Conservation (phyloP, 53 echinoderm and acorn worm genomes). For the Luidia sarsii region DNA sequence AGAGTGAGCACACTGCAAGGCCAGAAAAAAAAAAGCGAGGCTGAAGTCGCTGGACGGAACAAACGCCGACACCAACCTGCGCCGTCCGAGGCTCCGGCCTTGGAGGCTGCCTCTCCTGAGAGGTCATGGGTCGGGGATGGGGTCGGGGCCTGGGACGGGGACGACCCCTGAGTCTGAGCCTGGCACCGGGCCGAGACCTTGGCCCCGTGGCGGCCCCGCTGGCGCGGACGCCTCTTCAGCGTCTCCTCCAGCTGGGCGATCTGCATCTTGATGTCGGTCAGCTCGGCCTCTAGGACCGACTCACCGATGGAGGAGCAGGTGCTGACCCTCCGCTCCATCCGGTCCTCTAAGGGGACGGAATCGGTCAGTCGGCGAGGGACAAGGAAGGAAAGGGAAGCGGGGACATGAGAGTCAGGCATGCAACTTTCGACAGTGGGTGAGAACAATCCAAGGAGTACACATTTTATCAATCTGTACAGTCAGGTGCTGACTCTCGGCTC, state of each 20-base stretch:
- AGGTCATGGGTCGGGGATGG: too few species aligned
- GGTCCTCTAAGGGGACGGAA: constrained; percentile 24
- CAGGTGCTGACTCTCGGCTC: constrained; percentile 74
- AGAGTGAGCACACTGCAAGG: too few species aligned
- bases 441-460: too few species aligned
- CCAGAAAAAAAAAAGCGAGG: not conserved
- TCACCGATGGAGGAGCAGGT: constrained; percentile 88
- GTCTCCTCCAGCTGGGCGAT: constrained; percentile 80
- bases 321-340: constrained; percentile 57
- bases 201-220: constrained; percentile 21
- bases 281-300: constrained; percentile 78
- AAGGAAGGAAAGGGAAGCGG: too few species aligned
- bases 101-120: not conserved
- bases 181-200: constrained; percentile 10
- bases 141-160: not conserved
- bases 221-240: constrained; percentile 48
- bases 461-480: too few species aligned
- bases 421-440: too few species aligned
- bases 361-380: not conserved
- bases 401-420: too few species aligned
- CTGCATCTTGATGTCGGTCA: constrained; percentile 84
- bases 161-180: not conserved
- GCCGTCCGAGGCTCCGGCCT: not conserved
- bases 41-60: not conserved
- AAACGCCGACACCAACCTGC: not conserved